A percentile compares a stretch with the other conserved stretches of the same genome.
Evolutionary conservation across 64 coral and sea anemone genomes (phyloP).

Genomic region (Acropora tenuis): DNA sequence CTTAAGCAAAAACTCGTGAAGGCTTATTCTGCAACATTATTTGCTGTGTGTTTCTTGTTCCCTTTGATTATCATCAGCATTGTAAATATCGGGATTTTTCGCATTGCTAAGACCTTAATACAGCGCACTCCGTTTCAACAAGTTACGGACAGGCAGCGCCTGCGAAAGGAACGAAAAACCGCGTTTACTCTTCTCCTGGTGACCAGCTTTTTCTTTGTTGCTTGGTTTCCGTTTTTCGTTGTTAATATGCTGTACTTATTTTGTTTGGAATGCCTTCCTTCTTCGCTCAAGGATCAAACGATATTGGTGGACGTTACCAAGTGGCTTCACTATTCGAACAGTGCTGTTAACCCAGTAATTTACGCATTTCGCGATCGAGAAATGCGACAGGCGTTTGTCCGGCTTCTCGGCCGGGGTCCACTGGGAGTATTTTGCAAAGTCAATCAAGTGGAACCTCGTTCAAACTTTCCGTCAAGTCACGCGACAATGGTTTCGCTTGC

Average conservation of each 20-base stretch:
- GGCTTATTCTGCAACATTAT: constrained; percentile 35
- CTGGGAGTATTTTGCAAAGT: background rate
- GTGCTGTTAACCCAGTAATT: constrained; percentile 75
- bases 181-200: constrained; percentile 71
- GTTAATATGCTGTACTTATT: constrained; percentile 64
- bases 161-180: constrained; percentile 68
- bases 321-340: constrained; percentile 85
- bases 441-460: background rate
- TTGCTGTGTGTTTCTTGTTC: constrained; percentile 59
- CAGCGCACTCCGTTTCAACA: constrained; percentile 16
- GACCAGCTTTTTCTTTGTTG: constrained; percentile 75
- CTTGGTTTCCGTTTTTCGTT: constrained; percentile 84
- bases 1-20: constrained; percentile 37
- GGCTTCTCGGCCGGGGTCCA: constrained; percentile 1
- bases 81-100: constrained; percentile 73
- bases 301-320: constrained; percentile 65
- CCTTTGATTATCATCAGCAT: constrained; percentile 61
- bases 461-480: background rate
- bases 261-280: constrained; percentile 48
- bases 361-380: constrained; percentile 80
- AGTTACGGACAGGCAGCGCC: background rate
- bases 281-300: background rate
- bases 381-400: constrained; percentile 77
- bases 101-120: constrained; percentile 62
- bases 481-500: background rate